phyloP scores from a whole-genome alignment of 2,888 invertebrate species.

The Anarsia innoxiella region DNA sequence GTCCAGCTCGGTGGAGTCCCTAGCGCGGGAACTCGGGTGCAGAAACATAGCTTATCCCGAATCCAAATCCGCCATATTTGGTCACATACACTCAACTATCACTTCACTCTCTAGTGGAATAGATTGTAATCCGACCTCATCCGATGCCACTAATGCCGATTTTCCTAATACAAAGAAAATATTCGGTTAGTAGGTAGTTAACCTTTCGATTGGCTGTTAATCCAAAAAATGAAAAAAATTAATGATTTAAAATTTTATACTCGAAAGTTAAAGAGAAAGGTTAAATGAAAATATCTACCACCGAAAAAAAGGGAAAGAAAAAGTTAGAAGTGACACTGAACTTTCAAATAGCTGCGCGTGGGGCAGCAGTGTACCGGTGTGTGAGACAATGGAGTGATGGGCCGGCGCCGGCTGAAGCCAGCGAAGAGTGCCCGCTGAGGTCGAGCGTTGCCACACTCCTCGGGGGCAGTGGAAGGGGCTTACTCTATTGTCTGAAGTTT shows the following conservation, averaged over 20 bases:
- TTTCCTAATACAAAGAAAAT: slow-evolving; percentile 28
- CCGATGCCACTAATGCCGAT: slow-evolving; percentile 18
- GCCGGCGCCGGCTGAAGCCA: slow-evolving; percentile 24
- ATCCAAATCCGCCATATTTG: slow-evolving; percentile 64
- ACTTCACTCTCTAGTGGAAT: slow-evolving; percentile 31
- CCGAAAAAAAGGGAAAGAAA: background rate
- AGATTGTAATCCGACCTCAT: slow-evolving; percentile 16
- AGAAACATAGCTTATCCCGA: slow-evolving; percentile 70
- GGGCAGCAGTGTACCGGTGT: slow-evolving; percentile 6
- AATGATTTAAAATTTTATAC: background rate
- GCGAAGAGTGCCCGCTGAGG: slow-evolving; percentile 33
- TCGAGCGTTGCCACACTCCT: slow-evolving; percentile 23
- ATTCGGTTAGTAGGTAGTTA: slow-evolving; percentile 16
- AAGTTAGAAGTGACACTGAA: slow-evolving; percentile 29
- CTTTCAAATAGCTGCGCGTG: slow-evolving; percentile 25
- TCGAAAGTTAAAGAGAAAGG: background rate
- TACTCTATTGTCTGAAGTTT: no score
- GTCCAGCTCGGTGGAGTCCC: slow-evolving; percentile 63
- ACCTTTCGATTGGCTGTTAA: no score
- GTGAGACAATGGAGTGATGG: slow-evolving; percentile 41
- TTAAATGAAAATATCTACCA: background rate
- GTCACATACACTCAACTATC: slow-evolving; percentile 34
- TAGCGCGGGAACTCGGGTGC: slow-evolving; percentile 62
- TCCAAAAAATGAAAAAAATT: background rate
- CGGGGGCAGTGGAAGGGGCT: slow-evolving; percentile 32